Conservation (phyloP, 1,140 invertebrate species). For the Plectrocnemia conspersa region DNA sequence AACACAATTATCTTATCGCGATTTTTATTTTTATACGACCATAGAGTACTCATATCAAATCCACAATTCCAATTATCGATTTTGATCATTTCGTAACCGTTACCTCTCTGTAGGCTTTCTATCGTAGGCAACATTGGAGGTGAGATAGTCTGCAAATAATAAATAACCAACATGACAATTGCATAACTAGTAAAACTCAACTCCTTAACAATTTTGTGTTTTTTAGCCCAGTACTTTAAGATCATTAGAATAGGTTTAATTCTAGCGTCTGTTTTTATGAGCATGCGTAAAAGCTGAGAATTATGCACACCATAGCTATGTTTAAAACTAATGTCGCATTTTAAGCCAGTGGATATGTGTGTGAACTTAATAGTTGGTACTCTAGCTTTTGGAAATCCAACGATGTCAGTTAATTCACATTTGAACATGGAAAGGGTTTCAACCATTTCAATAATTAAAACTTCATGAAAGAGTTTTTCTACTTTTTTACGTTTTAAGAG, state of each 20-base stretch:
- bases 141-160: conserved; percentile 60
- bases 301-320: conserved; percentile 61
- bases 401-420: conserved; percentile 50
- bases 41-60: conserved; percentile 36
- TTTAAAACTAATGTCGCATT: conserved; percentile 67
- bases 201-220: conserved; percentile 51
- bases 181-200: conserved; percentile 58
- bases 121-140: conserved; percentile 69
- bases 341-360: conserved; percentile 52
- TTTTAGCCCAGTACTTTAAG: conserved; percentile 65
- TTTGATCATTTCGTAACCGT: conserved; percentile 25
- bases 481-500: not conserved
- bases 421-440: conserved; percentile 43
- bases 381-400: conserved; percentile 60
- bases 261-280: conserved; percentile 53
- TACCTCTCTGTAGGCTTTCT: conserved; percentile 41
- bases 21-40: conserved; percentile 34
- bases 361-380: conserved; percentile 68
- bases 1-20: conserved; percentile 40
- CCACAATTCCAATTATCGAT: conserved; percentile 48
- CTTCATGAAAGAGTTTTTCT: conserved; percentile 26
- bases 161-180: conserved; percentile 57
- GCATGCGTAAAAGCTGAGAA: conserved; percentile 56
- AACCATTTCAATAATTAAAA: conserved; percentile 44
- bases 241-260: conserved; percentile 57